phyloP scores from a whole-genome alignment of 2,888 invertebrate species.

The Rhimphoctona megacephalus region DNA sequence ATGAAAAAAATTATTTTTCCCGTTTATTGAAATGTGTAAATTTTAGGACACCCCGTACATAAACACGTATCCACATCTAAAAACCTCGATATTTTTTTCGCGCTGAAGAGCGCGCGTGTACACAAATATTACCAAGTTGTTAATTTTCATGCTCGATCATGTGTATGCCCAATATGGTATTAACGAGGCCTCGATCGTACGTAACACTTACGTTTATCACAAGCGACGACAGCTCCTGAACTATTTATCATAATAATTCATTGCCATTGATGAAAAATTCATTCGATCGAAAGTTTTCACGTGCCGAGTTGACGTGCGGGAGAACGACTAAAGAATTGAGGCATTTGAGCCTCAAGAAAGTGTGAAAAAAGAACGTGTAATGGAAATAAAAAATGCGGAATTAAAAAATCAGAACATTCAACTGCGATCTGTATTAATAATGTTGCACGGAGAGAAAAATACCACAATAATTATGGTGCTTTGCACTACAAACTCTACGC shows the following conservation, averaged over 20 bases:
- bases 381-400: not conserved
- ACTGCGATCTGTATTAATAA: not conserved
- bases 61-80: no score
- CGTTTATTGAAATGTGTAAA: not conserved
- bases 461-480: no score
- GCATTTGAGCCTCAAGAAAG: not conserved
- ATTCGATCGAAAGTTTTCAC: slow-evolving; percentile 10
- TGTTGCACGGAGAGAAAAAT: not conserved
- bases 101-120: not conserved
- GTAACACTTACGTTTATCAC: not conserved
- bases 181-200: slow-evolving; percentile 2
- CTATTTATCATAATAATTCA: slow-evolving; percentile 29
- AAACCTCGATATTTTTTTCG: slow-evolving; percentile 2
- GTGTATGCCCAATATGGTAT: slow-evolving; percentile 26
- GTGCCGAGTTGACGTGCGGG: not conserved
- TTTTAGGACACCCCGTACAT: not conserved
- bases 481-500: no score
- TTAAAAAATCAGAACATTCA: not conserved
- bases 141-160: slow-evolving; percentile 27
- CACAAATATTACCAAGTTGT: slow-evolving; percentile 26
- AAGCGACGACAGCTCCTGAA: not conserved
- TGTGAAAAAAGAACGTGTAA: not conserved
- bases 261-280: slow-evolving; percentile 19
- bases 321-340: not conserved
- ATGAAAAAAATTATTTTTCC: not conserved